Evolutionary conservation across 2,888 invertebrate genomes (phyloP), one percentile per base, ranked within the genome.

Genomic region (Alcis repandata): DNA sequence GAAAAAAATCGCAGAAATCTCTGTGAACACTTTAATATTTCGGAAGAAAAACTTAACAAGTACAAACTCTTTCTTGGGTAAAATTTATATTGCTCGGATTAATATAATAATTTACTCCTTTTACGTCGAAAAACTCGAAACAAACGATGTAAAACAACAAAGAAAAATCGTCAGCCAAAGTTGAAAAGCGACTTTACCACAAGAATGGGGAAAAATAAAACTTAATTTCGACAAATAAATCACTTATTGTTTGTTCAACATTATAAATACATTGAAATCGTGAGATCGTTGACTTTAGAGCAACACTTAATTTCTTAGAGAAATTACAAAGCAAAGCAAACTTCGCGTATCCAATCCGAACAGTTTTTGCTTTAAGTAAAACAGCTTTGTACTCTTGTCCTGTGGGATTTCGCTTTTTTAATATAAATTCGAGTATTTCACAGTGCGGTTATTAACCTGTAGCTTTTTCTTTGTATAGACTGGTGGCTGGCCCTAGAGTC

Each of bases 281-380:
- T 19, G 13, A 17, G 40, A 15, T 41, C 17, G n/a, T 49, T 59
- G 49, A 56, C 45, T 33, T n/a, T 7, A n/a, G 8, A 15, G n/a
- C 32, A 43, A 43, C 17, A 45, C 17, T 27, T 54, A 54, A 54
- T 54, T 41, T 54, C 43, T 33, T 8, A 32, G 11, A n/a, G 19
- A 33, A 56, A 43, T 13, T 41, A 43, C 32, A 43, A 13, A 32
- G 15, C 1, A 17, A 32, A 32, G 15, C 9, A 45, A 45, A 56
- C 45, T 43, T 4, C 6, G 40, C 13, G 15, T n/a, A 45, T 45
- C 15, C 45, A 56, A 56, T 56, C n/a, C 45, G n/a, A 20, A 13
- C 43, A 27, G 33, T 45, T 32, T 20, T 19, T 45, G n/a, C 19
- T 56, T 32, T 45, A 20, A 45, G 19, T 19, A 20, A 45, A 45